Percentiles rank a stretch among this genome's conserved stretches.
These are phyloP conservation scores for Trileptium ribeirensis DNA, from an alignment of 2,888 invertebrate genomes.

Conservation along the genomic window DNA sequence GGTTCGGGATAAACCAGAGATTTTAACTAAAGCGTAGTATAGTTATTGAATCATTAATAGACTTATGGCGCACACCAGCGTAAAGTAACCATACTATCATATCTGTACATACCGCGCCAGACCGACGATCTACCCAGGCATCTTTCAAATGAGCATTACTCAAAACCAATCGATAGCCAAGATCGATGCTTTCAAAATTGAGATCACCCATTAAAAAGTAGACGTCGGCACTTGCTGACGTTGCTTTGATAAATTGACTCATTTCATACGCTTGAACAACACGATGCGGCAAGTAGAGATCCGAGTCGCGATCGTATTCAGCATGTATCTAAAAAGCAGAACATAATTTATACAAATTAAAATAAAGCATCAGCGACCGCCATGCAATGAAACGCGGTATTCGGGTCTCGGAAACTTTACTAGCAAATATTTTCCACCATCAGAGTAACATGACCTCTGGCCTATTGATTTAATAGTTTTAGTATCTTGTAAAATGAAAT, in stretches of 20 bases:
- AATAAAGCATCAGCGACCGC: too few species aligned
- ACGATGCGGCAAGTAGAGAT: constrained; percentile 80
- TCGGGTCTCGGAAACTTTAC: too few species aligned
- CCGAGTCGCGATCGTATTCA: constrained; percentile 73
- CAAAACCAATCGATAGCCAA: constrained; percentile 54
- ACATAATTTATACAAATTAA: background rate
- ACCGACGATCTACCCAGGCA: constrained; percentile 32
- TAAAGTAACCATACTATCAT: too few species aligned
- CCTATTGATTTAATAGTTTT: too few species aligned
- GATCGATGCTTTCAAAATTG: constrained; percentile 77
- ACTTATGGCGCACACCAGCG: too few species aligned
- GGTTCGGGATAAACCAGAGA: too few species aligned
- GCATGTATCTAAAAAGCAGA: constrained; percentile 72
- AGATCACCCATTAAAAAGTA: constrained; percentile 86
- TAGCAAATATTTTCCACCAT: too few species aligned
- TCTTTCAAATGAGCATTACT: constrained; percentile 56
- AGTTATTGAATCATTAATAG: too few species aligned
- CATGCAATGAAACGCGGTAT: too few species aligned
- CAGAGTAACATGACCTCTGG: too few species aligned
- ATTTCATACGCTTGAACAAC: constrained; percentile 87
- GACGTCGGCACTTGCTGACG: constrained; percentile 62
- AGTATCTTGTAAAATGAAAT: too few species aligned
- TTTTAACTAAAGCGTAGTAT: too few species aligned
- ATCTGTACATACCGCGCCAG: background rate
- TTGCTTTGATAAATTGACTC: constrained; percentile 83